phyloP scores from a whole-genome alignment of 2,797 vertebrate species.

The Megaceryle alcyon region DNA sequence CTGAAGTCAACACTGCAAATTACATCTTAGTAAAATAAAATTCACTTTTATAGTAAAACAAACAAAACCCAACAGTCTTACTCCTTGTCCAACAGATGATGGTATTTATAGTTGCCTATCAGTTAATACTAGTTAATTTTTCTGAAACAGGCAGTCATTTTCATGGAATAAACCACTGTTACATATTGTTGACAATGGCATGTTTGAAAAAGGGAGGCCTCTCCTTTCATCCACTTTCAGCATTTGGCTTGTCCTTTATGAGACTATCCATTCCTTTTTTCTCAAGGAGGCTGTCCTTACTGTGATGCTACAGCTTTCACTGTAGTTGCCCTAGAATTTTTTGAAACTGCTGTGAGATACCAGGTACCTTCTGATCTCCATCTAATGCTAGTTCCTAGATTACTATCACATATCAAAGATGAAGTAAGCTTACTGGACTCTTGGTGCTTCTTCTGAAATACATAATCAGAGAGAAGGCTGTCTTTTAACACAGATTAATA shows the following conservation, averaged over 20 bases:
- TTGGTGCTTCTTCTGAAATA: background rate
- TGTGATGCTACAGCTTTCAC: background rate
- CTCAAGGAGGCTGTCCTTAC: background rate
- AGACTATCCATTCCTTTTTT: background rate
- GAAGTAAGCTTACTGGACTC: background rate
- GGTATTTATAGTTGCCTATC: background rate
- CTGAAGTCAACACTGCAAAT: background rate
- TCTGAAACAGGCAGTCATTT: background rate
- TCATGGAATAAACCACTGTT: background rate
- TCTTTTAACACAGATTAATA: background rate
- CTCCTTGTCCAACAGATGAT: background rate
- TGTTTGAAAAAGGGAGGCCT: background rate
- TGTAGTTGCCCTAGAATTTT: background rate
- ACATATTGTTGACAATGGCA: background rate
- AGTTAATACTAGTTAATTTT: background rate
- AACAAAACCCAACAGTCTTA: background rate
- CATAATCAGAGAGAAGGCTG: background rate
- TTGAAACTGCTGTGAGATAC: background rate
- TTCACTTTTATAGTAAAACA: background rate
- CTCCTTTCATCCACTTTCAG: background rate
- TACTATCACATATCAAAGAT: background rate
- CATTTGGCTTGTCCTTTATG: background rate
- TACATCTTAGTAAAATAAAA: background rate
- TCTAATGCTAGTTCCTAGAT: background rate
- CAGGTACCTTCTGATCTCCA: background rate